phyloP scores from a whole-genome alignment of 1,140 invertebrate species.

The Bombus huntii region DNA sequence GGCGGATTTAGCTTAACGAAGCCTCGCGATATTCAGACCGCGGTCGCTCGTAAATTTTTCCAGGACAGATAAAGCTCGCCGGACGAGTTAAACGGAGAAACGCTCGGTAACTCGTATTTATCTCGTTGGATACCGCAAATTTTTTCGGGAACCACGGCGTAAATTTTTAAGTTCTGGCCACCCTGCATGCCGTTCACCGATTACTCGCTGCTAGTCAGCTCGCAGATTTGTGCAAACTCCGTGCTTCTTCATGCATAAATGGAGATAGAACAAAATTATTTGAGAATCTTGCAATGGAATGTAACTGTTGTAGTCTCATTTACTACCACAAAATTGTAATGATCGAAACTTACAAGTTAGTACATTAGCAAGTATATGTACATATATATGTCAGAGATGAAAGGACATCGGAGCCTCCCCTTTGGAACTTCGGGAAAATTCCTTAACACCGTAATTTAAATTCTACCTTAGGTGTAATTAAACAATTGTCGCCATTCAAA shows the following conservation, averaged over 20 bases:
- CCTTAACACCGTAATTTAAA: no score
- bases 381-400: no score
- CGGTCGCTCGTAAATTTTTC: slow-evolving; percentile 19
- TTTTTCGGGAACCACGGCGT: neutral
- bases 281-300: no score
- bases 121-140: slow-evolving; percentile 7
- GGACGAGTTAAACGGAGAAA: neutral
- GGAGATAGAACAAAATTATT: no score
- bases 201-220: neutral
- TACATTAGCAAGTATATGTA: no score
- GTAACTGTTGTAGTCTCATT: no score
- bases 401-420: no score
- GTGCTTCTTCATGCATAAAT: neutral
- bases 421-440: no score
- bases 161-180: slow-evolving; percentile 4
- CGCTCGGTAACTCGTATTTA: neutral
- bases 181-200: neutral
- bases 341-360: no score
- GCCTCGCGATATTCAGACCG: slow-evolving; percentile 32
- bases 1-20: slow-evolving; percentile 33
- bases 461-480: no score
- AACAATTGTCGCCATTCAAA: no score
- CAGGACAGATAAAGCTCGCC: slow-evolving; percentile 3
- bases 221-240: neutral
- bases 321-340: no score